These are phyloP conservation scores for Drosophila paulistorum DNA, from an alignment of 1,140 invertebrate species.

Conservation along the genomic window DNA sequence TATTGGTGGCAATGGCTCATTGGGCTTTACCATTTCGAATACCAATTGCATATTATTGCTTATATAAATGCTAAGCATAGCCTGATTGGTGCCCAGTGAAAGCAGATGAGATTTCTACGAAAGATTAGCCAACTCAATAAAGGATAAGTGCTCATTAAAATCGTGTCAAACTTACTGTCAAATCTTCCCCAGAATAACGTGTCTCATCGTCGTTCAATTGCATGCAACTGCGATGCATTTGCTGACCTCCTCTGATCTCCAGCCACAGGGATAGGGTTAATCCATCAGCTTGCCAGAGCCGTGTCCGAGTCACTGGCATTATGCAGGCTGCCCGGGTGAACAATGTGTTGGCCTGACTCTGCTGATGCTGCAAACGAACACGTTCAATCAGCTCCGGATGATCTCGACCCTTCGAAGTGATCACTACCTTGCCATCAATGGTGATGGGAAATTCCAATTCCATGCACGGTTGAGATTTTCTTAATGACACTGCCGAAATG, in stretches of 20 bases:
- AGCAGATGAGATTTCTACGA: slow-evolving; percentile 70
- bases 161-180: slow-evolving; percentile 44
- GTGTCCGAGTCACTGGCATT: slow-evolving; percentile 70
- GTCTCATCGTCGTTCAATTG: slow-evolving; percentile 71
- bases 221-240: slow-evolving; percentile 61
- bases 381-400: slow-evolving; percentile 65
- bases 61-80: slow-evolving; percentile 74
- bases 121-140: not conserved
- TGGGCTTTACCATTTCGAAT: slow-evolving; percentile 72
- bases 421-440: slow-evolving; percentile 73
- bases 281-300: slow-evolving; percentile 71
- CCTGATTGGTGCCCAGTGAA: slow-evolving; percentile 75
- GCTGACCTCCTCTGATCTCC: slow-evolving; percentile 63
- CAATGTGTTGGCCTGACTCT: slow-evolving; percentile 61
- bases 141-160: no score
- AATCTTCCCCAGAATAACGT: slow-evolving; percentile 66
- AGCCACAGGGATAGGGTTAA: slow-evolving; percentile 75
- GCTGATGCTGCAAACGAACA: slow-evolving; percentile 67
- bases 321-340: slow-evolving; percentile 76
- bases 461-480: slow-evolving; percentile 64
- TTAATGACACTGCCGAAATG: slow-evolving; percentile 56
- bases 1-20: slow-evolving; percentile 49
- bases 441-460: slow-evolving; percentile 74
- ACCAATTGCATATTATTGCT: slow-evolving; percentile 69
- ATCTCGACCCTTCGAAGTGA: slow-evolving; percentile 58